Percentiles rank a stretch among this genome's conserved stretches.
These are phyloP conservation scores for Caenorhabditis tropicalis DNA, from an alignment of 1,140 invertebrate species.

Conservation along the genomic window DNA sequence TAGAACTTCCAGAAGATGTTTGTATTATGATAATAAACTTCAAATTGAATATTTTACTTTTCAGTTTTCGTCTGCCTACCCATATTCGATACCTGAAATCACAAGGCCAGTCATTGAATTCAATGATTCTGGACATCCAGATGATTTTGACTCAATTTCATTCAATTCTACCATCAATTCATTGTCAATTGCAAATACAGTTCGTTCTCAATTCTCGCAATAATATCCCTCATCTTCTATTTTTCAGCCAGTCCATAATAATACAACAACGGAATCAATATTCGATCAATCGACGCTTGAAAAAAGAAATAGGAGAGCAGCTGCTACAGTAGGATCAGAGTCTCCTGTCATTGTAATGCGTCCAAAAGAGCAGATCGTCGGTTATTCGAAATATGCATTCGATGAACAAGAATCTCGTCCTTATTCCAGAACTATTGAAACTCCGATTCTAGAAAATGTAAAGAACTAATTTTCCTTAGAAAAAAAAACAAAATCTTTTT, in stretches of 20 bases:
- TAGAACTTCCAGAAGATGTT: background rate
- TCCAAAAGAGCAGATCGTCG: conserved; percentile 2
- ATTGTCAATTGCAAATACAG: background rate
- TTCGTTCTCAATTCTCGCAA: background rate
- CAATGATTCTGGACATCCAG: background rate
- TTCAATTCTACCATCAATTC: background rate
- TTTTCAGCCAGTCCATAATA: conserved; percentile 32
- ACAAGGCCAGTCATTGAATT: background rate
- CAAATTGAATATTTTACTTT: background rate
- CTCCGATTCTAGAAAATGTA: background rate
- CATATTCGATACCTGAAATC: conserved; percentile 22
- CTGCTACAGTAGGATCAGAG: background rate
- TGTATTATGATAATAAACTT: background rate
- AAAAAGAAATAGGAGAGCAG: background rate
- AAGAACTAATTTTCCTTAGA: background rate
- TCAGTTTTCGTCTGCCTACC: background rate
- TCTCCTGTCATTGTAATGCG: background rate
- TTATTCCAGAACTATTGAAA: background rate
- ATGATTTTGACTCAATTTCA: background rate
- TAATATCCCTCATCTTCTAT: background rate
- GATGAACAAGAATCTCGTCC: background rate
- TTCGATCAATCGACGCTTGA: conserved; percentile 15
- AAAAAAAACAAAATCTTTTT: background rate
- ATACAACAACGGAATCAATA: background rate
- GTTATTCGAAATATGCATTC: conserved; percentile 8